Percentiles rank a stretch among this genome's conserved stretches.
phyloP scores from a whole-genome alignment of 92 coral and sea anemone genomes.

The Virgularia gustaviana region DNA sequence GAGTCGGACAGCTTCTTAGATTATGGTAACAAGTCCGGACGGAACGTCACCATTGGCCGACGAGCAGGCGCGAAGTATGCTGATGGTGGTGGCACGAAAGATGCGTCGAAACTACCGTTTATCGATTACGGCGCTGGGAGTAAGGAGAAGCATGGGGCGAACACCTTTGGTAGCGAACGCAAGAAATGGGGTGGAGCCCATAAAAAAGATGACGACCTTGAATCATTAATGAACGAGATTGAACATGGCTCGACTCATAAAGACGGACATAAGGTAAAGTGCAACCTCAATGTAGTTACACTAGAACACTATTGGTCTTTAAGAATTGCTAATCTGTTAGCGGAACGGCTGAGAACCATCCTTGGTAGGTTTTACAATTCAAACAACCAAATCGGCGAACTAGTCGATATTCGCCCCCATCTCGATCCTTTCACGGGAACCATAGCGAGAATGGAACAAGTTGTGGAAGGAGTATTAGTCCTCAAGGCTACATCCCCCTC shows the following conservation, averaged over 20 bases:
- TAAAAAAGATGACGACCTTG: slow-evolving; percentile 82
- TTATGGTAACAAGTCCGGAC: slow-evolving; percentile 22
- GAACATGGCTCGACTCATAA: slow-evolving; percentile 38
- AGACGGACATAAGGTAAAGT: background rate
- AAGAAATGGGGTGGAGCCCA: slow-evolving; percentile 77
- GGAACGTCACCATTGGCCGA: background rate
- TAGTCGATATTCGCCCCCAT: no score
- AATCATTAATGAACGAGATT: slow-evolving; percentile 75
- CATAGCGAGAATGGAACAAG: no score
- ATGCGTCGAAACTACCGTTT: slow-evolving; percentile 12
- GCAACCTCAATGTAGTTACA: no score
- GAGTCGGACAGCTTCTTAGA: slow-evolving; percentile 33
- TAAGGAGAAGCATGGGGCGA: slow-evolving; percentile 33
- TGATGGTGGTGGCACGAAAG: background rate
- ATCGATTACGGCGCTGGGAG: slow-evolving; percentile 10
- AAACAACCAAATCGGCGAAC: no score
- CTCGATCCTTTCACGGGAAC: no score
- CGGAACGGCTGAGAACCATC: background rate
- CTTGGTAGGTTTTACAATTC: background rate
- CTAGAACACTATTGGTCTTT: no score
- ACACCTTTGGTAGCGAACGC: slow-evolving; percentile 48
- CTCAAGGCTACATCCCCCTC: no score
- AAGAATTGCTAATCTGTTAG: no score
- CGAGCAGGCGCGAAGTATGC: background rate
- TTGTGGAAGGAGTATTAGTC: no score